Evolutionary conservation across 2,888 invertebrate genomes (phyloP).

Genomic region (Oscheius myriophilus): DNA sequence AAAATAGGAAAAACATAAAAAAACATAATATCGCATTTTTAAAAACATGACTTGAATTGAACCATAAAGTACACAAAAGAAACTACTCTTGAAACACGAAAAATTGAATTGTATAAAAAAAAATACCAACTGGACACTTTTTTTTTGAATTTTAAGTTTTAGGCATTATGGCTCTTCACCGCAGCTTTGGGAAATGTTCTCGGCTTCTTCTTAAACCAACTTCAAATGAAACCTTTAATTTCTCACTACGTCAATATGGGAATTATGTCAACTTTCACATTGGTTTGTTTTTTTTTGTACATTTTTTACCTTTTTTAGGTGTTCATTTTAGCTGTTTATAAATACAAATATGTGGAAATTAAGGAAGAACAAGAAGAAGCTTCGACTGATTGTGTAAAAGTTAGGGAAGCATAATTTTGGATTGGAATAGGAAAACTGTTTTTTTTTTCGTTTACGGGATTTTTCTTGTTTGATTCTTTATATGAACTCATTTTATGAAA

Average conservation of each 20-base stretch:
- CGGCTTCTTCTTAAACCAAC: constrained; percentile 7
- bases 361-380: neutral
- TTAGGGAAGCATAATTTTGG: neutral
- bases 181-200: constrained; percentile 7
- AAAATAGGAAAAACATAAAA: too few species aligned
- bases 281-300: neutral
- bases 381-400: neutral
- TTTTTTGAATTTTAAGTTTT: neutral
- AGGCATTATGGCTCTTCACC: constrained; percentile 7
- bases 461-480: too few species aligned
- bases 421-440: too few species aligned
- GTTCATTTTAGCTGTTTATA: neutral
- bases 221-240: neutral
- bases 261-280: constrained; percentile 5
- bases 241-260: constrained; percentile 3
- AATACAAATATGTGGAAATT: constrained; percentile 12
- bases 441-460: too few species aligned
- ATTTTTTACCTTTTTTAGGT: neutral
- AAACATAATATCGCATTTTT: too few species aligned
- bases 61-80: too few species aligned
- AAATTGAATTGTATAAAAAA: too few species aligned
- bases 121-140: too few species aligned
- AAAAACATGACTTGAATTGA: too few species aligned
- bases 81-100: too few species aligned
- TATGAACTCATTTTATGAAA: too few species aligned